A percentile compares a stretch with the other conserved stretches of the same genome.
Conservation (phyloP, 2,888 invertebrate species). For the Philereme transversata region DNA sequence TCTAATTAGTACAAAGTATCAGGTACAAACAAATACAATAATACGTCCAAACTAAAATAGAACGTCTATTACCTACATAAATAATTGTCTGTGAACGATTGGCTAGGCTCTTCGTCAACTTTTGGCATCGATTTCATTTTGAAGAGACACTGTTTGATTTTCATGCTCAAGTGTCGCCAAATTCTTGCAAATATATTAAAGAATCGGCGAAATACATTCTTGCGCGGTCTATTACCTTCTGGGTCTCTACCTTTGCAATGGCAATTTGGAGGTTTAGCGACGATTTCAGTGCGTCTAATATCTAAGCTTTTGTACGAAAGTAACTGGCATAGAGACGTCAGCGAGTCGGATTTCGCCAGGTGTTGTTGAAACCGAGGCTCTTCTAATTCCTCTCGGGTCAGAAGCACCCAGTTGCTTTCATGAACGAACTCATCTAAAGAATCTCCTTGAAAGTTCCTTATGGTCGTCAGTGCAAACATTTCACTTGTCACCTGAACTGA, state of each 20-base stretch:
- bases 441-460: slow-evolving; percentile 67
- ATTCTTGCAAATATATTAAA: slow-evolving; percentile 38
- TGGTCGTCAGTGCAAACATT: slow-evolving; percentile 68
- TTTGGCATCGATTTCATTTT: slow-evolving; percentile 34
- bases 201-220: slow-evolving; percentile 48
- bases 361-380: slow-evolving; percentile 66
- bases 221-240: slow-evolving; percentile 40
- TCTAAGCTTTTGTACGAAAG: slow-evolving; percentile 49
- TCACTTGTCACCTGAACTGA: slow-evolving; percentile 47
- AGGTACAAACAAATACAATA: slow-evolving; percentile 20
- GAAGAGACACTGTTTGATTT: slow-evolving; percentile 45
- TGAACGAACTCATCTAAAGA: slow-evolving; percentile 60
- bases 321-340: slow-evolving; percentile 61
- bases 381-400: slow-evolving; percentile 59
- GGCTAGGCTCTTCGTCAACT: slow-evolving; percentile 40
- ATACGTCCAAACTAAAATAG: slow-evolving; percentile 33
- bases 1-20: slow-evolving; percentile 18
- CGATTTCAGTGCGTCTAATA: slow-evolving; percentile 50
- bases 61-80: slow-evolving; percentile 68
- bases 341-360: slow-evolving; percentile 53
- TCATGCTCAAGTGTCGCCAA: slow-evolving; percentile 46
- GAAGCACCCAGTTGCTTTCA: slow-evolving; percentile 74
- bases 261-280: slow-evolving; percentile 64
- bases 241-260: slow-evolving; percentile 57
- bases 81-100: slow-evolving; percentile 53